Evolutionary conservation across 2,797 vertebrate species (phyloP).

Genomic region (Antrozous pallidus): DNA sequence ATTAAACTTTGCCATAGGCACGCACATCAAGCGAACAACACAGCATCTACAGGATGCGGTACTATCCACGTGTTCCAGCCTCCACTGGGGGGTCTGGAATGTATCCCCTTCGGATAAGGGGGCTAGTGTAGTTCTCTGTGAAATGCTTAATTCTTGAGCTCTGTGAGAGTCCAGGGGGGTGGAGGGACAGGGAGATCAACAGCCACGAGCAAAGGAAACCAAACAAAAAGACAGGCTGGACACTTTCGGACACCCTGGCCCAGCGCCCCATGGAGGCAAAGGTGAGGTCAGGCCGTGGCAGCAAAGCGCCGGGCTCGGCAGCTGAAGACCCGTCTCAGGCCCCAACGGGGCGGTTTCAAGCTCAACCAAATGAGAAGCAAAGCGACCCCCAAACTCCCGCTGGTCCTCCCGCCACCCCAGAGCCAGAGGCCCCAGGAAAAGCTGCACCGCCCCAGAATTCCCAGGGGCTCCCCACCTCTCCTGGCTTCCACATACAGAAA

Average conservation of each 20-base stretch:
- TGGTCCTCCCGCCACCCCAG: neutral
- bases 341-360: neutral
- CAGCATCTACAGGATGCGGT: too few relatives aligned
- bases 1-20: neutral
- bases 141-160: neutral
- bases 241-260: neutral
- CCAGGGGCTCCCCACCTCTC: neutral
- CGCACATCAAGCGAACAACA: neutral
- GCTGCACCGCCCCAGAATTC: neutral
- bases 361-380: neutral
- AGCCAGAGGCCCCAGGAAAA: neutral
- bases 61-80: neutral
- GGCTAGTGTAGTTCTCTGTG: neutral
- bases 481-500: neutral
- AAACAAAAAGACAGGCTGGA: too few relatives aligned
- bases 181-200: accelerated
- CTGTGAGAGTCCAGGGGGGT: neutral
- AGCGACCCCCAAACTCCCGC: too few relatives aligned
- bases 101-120: neutral
- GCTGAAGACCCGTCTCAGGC: neutral
- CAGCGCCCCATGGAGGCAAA: neutral
- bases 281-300: neutral
- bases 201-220: neutral
- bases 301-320: neutral
- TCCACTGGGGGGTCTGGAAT: too few relatives aligned